Evolutionary conservation across 1,140 invertebrate species (phyloP).

Genomic region (Archegozetes longisetosus): DNA sequence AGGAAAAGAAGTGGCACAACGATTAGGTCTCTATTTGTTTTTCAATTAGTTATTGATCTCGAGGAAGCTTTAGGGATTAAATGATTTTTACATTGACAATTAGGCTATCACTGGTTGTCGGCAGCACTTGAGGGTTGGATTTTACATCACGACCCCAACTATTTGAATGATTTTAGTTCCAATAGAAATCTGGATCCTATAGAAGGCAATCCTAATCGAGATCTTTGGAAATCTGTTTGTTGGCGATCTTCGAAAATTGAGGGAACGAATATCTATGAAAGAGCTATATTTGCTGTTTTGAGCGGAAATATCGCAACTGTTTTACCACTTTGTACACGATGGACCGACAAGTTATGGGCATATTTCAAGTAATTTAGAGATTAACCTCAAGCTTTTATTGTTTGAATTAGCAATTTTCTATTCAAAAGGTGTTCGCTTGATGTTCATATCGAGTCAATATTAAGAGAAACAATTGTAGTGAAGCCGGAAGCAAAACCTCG

Average conservation of each 20-base stretch:
- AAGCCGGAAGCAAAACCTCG: constrained; percentile 23
- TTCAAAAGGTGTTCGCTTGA: constrained; percentile 66
- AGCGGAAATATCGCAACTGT: constrained; percentile 65
- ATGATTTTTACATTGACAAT: not conserved
- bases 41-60: not conserved
- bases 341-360: constrained; percentile 83
- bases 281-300: constrained; percentile 50
- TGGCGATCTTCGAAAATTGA: constrained; percentile 49
- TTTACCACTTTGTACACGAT: constrained; percentile 52
- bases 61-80: not conserved
- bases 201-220: constrained; percentile 66
- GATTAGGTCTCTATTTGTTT: constrained; percentile 36
- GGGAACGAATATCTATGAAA: constrained; percentile 31
- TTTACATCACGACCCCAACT: constrained; percentile 66
- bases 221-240: constrained; percentile 76
- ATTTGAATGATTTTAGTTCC: constrained; percentile 24
- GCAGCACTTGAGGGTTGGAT: constrained; percentile 77
- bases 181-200: constrained; percentile 33
- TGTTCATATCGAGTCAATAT: constrained; percentile 57
- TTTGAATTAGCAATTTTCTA: not conserved
- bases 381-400: too few species aligned
- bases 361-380: constrained; percentile 9
- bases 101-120: constrained; percentile 66
- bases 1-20: constrained; percentile 53
- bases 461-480: constrained; percentile 33